Evolutionary conservation across 2,113 vertebrate species (phyloP), one percentile per base, ranked within the genome.

Genomic region (Riparia riparia): DNA sequence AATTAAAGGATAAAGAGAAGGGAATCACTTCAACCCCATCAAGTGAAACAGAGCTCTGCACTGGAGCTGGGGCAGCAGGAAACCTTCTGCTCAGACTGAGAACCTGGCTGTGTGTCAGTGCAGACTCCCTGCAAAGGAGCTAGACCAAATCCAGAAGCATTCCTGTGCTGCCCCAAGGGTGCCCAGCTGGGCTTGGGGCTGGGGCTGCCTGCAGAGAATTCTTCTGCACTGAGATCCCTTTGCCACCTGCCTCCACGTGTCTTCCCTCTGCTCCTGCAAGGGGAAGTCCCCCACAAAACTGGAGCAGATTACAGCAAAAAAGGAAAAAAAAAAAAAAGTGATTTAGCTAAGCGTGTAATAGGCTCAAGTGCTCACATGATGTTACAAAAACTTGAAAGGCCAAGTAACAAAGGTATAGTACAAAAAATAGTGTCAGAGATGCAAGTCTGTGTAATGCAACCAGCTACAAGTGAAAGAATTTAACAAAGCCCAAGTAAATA

Each of bases 201-300:
- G 68, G 45, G 63, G 70, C 81, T 94, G 64, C 25, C 5, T 12
- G 20, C 70, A 90, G 39, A 37, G 49, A 72, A 37, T 28, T 76
- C 41, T 83, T 42, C 90, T 13, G 19, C 65, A 66, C 17, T 2
- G 31, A 10, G 3, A 32, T 50, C 51, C 60, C 49, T 77, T 37
- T 70, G 34, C 34, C 26, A 25, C 60, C 49, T 65, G 81, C 65
- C 44, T 90, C 45, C n/a, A 8, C 0, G 0, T 9, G 12, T 41
- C 73, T 19, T 21, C 17, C 39, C 39, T 51, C 44, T 10, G 17
- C 66, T 66, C 20, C 44, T 37, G 50, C 4, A 4, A 51, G 68
- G 63, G 66, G 6, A 69, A 13, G 6, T 6, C 8, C 19, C 41
- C 25, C 0, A 0, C 20, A 20, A 50, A 45, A 28, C 5, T 25